These are phyloP conservation scores for Chironex yamaguchii DNA, from an alignment of 30 jellyfish, hydroid and myxozoan species.

Conservation along the genomic window DNA sequence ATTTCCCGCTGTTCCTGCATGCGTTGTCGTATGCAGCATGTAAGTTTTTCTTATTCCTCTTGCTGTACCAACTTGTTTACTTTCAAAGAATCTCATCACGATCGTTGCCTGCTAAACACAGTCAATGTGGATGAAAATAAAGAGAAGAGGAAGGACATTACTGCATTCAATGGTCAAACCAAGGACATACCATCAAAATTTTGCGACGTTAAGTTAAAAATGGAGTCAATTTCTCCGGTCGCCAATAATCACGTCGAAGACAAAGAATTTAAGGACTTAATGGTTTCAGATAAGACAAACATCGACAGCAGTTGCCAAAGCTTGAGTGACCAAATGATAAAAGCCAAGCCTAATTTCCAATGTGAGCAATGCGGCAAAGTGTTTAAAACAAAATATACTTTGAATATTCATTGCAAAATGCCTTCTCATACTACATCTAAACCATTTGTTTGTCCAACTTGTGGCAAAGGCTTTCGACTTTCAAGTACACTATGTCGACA, in stretches of 20 bases:
- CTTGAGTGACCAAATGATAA: background rate
- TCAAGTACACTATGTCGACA: conserved; percentile 99
- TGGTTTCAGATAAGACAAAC: background rate
- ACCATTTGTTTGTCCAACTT: conserved; percentile 97
- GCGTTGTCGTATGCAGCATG: background rate
- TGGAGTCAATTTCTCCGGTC: no score
- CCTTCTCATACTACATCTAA: conserved; percentile 92
- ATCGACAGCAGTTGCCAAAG: background rate
- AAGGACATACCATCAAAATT: no score
- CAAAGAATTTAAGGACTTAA: background rate
- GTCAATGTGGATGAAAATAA: no score
- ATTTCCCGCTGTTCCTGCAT: background rate
- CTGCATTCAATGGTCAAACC: no score
- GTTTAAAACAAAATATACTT: conserved; percentile 87
- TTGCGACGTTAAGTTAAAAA: no score
- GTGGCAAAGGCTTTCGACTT: conserved; percentile 94
- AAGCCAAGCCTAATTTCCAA: conserved; percentile 79
- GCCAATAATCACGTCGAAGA: no score
- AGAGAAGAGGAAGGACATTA: no score
- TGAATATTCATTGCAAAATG: conserved; percentile 90
- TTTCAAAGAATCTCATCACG: background rate
- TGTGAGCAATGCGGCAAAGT: conserved; percentile 93
- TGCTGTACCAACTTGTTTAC: background rate
- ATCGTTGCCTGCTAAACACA: no score
- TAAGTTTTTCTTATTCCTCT: background rate